These are phyloP conservation scores for Euwallacea similis DNA, from an alignment of 1,140 invertebrate species.

Conservation along the genomic window DNA sequence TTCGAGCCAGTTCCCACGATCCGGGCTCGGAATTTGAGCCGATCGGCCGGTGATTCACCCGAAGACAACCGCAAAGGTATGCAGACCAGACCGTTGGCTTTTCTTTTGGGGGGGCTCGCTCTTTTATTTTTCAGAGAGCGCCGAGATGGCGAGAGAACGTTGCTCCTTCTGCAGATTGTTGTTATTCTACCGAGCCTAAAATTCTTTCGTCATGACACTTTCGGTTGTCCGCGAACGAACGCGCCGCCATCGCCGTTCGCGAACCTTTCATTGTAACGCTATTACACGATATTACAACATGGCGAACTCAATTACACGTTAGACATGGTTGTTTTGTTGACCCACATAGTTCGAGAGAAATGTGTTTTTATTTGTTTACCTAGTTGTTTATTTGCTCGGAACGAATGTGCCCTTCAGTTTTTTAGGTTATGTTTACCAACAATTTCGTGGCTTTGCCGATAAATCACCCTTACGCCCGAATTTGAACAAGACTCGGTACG, in stretches of 20 bases:
- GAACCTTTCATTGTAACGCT: constrained; percentile 9
- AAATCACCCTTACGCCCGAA: not conserved
- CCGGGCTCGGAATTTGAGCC: constrained; percentile 19
- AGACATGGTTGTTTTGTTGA: constrained; percentile 30
- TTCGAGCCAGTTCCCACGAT: constrained; percentile 24
- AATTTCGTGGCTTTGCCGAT: not conserved
- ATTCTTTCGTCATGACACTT: not conserved
- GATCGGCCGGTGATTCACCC: constrained; percentile 24
- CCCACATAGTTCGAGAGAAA: constrained; percentile 32
- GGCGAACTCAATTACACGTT: constrained; percentile 13
- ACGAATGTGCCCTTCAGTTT: constrained; percentile 32
- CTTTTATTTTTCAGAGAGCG: not conserved
- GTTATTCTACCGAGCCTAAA: too few relatives aligned
- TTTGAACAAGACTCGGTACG: not conserved
- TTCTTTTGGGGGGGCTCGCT: constrained; percentile 5
- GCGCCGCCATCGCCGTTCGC: not conserved
- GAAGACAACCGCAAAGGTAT: constrained; percentile 24
- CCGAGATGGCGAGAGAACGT: too few relatives aligned
- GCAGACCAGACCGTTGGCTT: constrained; percentile 22
- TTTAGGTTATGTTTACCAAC: constrained; percentile 33
- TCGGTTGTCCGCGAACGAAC: constrained; percentile 6
- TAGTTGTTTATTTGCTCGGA: constrained; percentile 31
- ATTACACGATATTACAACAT: constrained; percentile 13
- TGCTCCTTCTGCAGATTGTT: too few relatives aligned
- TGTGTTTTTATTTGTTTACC: constrained; percentile 34